Evolutionary conservation across 1,140 invertebrate genomes (phyloP).

Genomic region (Sarcophaga peregrina): DNA sequence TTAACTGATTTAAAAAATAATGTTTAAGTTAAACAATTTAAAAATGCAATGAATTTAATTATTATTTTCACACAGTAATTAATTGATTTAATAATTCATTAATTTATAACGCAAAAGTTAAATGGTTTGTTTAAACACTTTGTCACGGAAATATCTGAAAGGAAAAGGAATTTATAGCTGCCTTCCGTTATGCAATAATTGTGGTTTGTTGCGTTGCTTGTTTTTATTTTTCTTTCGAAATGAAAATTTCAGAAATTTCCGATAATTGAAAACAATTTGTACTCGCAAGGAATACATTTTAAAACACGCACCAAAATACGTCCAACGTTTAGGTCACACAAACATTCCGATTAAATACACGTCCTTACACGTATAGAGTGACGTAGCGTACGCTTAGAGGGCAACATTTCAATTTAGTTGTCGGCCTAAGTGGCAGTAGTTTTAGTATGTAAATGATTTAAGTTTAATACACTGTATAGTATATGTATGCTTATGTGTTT

Average conservation of each 20-base stretch:
- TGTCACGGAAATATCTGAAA: neutral
- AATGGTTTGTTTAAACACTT: too few relatives aligned
- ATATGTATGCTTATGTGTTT: too few relatives aligned
- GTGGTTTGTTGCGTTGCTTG: too few relatives aligned
- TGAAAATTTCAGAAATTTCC: neutral
- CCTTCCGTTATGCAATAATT: neutral
- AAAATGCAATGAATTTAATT: too few relatives aligned
- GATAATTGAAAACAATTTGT: slow-evolving; percentile 19
- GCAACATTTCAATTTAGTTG: neutral
- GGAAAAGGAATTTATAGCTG: neutral
- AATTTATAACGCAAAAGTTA: too few relatives aligned
- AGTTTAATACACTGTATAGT: neutral
- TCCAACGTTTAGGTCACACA: neutral
- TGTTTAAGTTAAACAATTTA: too few relatives aligned
- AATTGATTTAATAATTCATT: too few relatives aligned
- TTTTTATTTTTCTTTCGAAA: too few relatives aligned
- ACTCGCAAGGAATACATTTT: neutral
- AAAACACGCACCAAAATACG: slow-evolving; percentile 12
- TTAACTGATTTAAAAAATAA: too few relatives aligned
- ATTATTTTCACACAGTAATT: too few relatives aligned
- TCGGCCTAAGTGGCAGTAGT: neutral
- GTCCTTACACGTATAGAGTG: too few relatives aligned
- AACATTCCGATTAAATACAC: too few relatives aligned
- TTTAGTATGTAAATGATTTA: neutral
- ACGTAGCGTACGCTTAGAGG: neutral